Evolutionary conservation across 2,113 vertebrate species (phyloP), one percentile per base, ranked within the genome.

Genomic region (Sorex araneus): DNA sequence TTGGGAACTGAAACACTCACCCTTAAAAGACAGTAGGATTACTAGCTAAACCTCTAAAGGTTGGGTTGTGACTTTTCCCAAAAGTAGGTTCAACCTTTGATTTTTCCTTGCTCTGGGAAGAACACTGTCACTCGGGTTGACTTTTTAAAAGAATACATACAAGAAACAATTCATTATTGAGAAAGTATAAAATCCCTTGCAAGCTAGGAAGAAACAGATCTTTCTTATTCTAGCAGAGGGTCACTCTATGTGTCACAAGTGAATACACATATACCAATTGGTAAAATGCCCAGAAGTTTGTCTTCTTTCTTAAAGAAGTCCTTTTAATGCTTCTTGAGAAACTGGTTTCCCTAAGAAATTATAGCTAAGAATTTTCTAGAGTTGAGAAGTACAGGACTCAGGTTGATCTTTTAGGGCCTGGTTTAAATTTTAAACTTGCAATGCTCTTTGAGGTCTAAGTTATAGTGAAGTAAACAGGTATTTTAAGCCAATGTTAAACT

Each of bases 391-490:
- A 54, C 18, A 54, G 18, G 54, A 15, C 73, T 87, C 36, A 30
- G 6, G 19, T 71, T 92, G 90, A 32, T 84, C 87, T 89, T 87
- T 8, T 76, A 91, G 83, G 25, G 19, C 16, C 47, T 54, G 43
- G 28, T 82, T 90, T 90, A 80, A 88, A 69, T 84, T 40, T 40
- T 40, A 40, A 40, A 40, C 40, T 84, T 66, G 82, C 47, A 77
- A 74, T 32, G 12, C 47, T 91, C 69, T 69, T 34, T 94, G 54
- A 66, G 25, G 12, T 36, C 54, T 75, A 15, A 57, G 60, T 63
- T 4, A 71, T 18, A 28, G 12, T 89, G 18, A 34, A 64, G 50
- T 80, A 30, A 73, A 81, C 30, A 91, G 27, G 60, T 3, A 10
- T 23, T 66, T 47, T 57, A 30, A 83, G 30, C 16, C 73, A 73